Percentiles rank a stretch among this genome's conserved stretches.
Conservation (phyloP, 1,140 invertebrate species). For the Eriosoma lanigerum region DNA sequence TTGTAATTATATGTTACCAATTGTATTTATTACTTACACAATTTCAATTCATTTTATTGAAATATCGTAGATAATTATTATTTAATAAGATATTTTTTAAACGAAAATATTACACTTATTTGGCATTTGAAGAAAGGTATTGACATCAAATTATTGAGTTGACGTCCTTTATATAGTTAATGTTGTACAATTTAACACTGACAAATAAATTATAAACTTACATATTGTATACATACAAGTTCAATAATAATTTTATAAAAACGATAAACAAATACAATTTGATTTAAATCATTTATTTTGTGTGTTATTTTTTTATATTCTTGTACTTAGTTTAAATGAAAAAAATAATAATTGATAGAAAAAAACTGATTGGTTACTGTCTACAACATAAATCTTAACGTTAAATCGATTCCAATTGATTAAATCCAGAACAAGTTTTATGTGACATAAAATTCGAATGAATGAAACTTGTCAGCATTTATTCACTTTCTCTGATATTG, state of each 20-base stretch:
- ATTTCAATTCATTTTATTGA: too few species aligned
- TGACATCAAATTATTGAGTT: not conserved
- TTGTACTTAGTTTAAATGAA: too few species aligned
- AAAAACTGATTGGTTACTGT: not conserved
- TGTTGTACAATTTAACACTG: too few species aligned
- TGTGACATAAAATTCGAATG: constrained; percentile 18
- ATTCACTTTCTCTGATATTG: constrained; percentile 12
- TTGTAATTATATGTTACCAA: too few species aligned
- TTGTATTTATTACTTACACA: too few species aligned
- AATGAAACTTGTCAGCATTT: constrained; percentile 24
- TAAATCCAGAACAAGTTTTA: constrained; percentile 1
- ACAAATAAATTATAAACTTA: too few species aligned
- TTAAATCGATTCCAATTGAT: not conserved
- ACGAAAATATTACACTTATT: not conserved
- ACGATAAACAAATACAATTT: not conserved
- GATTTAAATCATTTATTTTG: too few species aligned
- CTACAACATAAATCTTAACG: not conserved
- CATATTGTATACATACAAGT: not conserved
- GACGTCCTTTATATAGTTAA: not conserved
- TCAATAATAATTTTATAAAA: not conserved
- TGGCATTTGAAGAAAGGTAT: not conserved
- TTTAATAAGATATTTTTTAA: not conserved
- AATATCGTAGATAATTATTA: too few species aligned
- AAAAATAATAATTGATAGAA: not conserved
- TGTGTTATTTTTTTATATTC: too few species aligned